Evolutionary conservation across 2,797 vertebrate species (phyloP), one percentile per base, ranked within the genome.

Genomic region (Pantherophis alleghaniensis): DNA sequence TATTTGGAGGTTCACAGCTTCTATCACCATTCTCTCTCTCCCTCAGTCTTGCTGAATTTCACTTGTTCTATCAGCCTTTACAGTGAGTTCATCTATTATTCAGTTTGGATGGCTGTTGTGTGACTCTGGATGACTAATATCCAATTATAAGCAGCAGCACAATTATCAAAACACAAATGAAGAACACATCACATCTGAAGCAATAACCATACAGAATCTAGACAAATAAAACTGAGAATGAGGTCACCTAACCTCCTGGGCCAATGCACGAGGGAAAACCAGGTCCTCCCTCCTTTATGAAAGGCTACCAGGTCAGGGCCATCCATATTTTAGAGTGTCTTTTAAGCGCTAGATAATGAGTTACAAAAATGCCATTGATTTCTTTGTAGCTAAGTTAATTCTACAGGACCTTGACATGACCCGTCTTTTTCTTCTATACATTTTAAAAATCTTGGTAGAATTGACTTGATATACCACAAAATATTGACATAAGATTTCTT

Each of bases 321-420:
- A 83, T 24, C 20, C 74, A 83, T 83, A 47, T 47, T 24, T 47
- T 83, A 47, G 20, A 93, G 16, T 63, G 14, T 86, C 32, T 93
- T 91, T 91, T 61, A 86, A 74, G 51, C 55, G n/a, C 28, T 86
- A 87, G 56, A 83, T 91, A 91, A 91, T 66, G 57, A 89, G 87
- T 83, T 91, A 93, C 92, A 91, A 93, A 93, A 93, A 86, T 91
- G 66, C 74, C 89, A 89, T 93, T 83, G 93, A 93, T 93, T 89
- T 93, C 42, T 53, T 86, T 59, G 87, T 86, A 88, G 66, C 61
- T 88, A 91, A 42, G 89, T 74, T 88, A 93, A 93, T 93, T 87
- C 63, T 61, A 7, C 13, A 47, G 61, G 90, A 86, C 86, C 63
- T 93, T 93, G 90, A 12, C 6, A 16, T 61, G 90, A 18, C 69